phyloP scores from a whole-genome alignment of 2,113 vertebrate species.

The Scomber scombrus region DNA sequence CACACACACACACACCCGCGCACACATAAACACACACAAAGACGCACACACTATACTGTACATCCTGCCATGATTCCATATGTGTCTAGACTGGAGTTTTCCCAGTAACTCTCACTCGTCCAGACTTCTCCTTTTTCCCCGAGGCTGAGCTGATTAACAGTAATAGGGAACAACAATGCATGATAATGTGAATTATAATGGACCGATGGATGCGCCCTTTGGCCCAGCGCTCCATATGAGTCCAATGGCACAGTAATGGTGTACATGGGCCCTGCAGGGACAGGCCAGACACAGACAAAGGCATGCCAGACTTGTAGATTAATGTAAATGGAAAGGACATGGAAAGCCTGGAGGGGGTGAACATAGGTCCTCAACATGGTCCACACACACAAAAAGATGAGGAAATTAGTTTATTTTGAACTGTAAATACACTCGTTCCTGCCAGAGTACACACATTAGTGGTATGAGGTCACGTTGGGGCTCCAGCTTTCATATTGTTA shows the following conservation, averaged over 20 bases:
- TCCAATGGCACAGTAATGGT: conserved; percentile 41
- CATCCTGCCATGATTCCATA: conserved; percentile 20
- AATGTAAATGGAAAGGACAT: conserved; percentile 63
- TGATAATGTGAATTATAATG: conserved; percentile 75
- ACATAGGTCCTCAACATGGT: conserved; percentile 10
- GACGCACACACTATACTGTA: conserved; percentile 2
- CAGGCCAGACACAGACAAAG: conserved; percentile 65
- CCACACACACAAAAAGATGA: conserved; percentile 26
- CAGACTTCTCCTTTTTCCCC: conserved; percentile 37
- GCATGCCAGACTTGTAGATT: conserved; percentile 56
- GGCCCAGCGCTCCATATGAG: conserved; percentile 50
- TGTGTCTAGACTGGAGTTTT: conserved; percentile 59
- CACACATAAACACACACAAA: neutral
- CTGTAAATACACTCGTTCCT: conserved; percentile 24
- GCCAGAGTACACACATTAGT: conserved; percentile 31
- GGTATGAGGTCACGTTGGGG: conserved; percentile 29
- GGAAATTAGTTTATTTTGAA: conserved; percentile 39
- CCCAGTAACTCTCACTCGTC: conserved; percentile 25
- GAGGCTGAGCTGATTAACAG: conserved; percentile 70
- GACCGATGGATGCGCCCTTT: conserved; percentile 60
- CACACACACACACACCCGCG: too few relatives aligned
- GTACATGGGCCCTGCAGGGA: conserved; percentile 48
- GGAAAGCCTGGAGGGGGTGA: conserved; percentile 33
- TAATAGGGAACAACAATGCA: conserved; percentile 72
- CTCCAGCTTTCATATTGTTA: conserved; percentile 10